Percentiles rank a stretch among this genome's conserved stretches.
Conservation (phyloP, 2,797 vertebrate genomes). For the Chiloscyllium punctatum region DNA sequence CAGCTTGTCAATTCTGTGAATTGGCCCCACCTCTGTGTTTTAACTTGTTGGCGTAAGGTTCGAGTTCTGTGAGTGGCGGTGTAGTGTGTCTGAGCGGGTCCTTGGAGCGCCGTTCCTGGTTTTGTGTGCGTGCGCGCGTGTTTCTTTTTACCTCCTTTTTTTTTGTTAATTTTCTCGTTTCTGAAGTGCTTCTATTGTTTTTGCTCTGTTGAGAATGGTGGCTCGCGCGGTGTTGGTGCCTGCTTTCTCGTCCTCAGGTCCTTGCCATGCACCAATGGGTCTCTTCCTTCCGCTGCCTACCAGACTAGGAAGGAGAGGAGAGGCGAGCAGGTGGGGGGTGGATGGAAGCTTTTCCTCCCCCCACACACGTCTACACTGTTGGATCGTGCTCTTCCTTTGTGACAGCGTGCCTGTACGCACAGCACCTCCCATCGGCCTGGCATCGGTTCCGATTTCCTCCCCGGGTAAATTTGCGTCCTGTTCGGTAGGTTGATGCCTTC, state of each 20-base stretch:
- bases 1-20: neutral
- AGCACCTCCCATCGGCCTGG: neutral
- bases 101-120: neutral
- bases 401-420: neutral
- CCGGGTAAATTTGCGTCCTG: neutral
- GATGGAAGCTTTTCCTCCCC: neutral
- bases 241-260: neutral
- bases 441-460: neutral
- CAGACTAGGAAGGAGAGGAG: slow-evolving; percentile 22
- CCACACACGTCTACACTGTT: slow-evolving; percentile 9
- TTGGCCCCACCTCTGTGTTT: neutral
- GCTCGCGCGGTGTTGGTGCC: slow-evolving; percentile 20
- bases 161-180: neutral
- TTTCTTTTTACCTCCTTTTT: no score
- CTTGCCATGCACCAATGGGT: neutral
- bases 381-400: slow-evolving; percentile 9
- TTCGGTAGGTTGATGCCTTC: slow-evolving; percentile 5
- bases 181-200: neutral
- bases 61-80: neutral
- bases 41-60: neutral
- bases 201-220: neutral
- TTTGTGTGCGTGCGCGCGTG: neutral
- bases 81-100: neutral
- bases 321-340: neutral
- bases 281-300: slow-evolving; percentile 28